Evolutionary conservation across 2,888 invertebrate species (phyloP).

Genomic region (Ormyrus thymus): DNA sequence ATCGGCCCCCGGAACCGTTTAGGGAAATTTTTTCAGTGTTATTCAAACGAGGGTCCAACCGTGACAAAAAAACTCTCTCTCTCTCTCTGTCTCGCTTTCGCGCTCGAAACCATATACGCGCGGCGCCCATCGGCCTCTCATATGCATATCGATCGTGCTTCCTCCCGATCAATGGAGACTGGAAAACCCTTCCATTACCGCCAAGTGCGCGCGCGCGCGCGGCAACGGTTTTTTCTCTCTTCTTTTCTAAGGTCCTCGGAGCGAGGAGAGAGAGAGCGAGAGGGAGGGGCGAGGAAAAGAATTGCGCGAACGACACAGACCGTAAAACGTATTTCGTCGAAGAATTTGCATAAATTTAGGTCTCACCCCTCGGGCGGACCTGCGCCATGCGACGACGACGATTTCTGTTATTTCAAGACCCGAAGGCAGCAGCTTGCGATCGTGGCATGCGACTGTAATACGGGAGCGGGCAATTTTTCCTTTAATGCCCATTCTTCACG

Average conservation of each 20-base stretch:
- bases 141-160: conserved; percentile 74
- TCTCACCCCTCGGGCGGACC: background rate
- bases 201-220: conserved; percentile 4
- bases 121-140: conserved; percentile 55
- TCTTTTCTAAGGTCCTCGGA: conserved; percentile 36
- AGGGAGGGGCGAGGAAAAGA: conserved; percentile 34
- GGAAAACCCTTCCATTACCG: conserved; percentile 61
- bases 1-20: conserved; percentile 68
- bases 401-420: conserved; percentile 26
- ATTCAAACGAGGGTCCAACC: conserved; percentile 73
- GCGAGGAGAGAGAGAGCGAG: background rate
- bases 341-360: conserved; percentile 54
- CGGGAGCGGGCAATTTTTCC: background rate
- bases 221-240: conserved; percentile 65
- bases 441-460: background rate
- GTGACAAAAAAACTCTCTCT: conserved; percentile 58
- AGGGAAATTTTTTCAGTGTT: conserved; percentile 74
- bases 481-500: background rate
- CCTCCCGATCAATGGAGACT: conserved; percentile 65
- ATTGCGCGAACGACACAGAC: conserved; percentile 4
- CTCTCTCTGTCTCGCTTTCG: conserved; percentile 48
- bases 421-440: background rate
- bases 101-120: conserved; percentile 25
- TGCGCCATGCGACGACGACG: background rate
- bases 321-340: conserved; percentile 37